Base-by-base conservation (phyloP, 2,888 invertebrate species). In the Papilio demoleus region DNA sequence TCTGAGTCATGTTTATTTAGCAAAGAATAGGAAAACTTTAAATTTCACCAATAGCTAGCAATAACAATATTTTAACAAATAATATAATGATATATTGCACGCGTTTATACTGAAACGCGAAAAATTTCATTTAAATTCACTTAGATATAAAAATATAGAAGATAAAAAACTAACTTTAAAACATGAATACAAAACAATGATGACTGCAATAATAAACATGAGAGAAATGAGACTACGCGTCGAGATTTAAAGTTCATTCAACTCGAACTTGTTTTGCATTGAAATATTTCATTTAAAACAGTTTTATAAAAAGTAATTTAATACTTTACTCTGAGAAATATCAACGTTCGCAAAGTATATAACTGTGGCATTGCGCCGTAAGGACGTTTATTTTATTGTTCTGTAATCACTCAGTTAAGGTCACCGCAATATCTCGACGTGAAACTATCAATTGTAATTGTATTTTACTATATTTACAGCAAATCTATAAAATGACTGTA, bases 321-420 rank as follows among this genome's bases (percentile, higher is more conserved):
- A 14, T n/a, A 58, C 36, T 58, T 66, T 45, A 56, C 31, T 17
- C 4, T 53, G 42, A 67, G 62, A 60, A 63, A 24, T 47, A 59
- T 36, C 36, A 36, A 24, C 36, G 36, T 65, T 45, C 42, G 47
- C 47, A 47, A 47, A 65, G 47, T 34, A 70, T 17, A 71, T 59
- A 40, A 56, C 60, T 36, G 38, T 65, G 58, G 58, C 65, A 65
- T 61, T 62, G 69, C 62, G 45, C 76, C 74, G 70, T 75, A 72
- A 75, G 69, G 70, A 75, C 79, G 77, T 73, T 83, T 86, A 87
- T 84, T 85, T 83, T 86, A 87, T 84, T 85, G 85, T 86, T 85
- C 81, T 81, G 67, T 67, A 75, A 70, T 77, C 74, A 73, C 66
- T 72, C 67, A 72, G 76, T 73, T 84, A 84, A 86, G 84, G 86